A percentile compares a stretch with the other conserved stretches of the same genome.
phyloP scores from a whole-genome alignment of 2,888 invertebrate species.

The Limnephilus marmoratus region DNA sequence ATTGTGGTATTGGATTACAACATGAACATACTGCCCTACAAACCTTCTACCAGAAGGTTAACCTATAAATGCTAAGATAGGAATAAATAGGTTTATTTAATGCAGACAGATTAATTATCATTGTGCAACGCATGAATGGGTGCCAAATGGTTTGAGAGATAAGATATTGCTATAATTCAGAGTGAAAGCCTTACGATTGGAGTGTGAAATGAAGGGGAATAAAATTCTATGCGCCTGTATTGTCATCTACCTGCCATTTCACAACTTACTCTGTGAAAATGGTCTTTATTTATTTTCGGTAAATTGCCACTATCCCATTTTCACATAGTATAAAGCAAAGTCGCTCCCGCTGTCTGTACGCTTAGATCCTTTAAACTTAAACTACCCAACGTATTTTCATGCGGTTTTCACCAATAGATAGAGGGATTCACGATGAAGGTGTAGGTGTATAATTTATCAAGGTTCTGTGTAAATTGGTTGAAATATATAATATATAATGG shows the following conservation, averaged over 20 bases:
- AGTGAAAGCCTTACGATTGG: background rate
- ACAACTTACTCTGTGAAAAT: no score
- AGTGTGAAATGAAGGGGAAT: background rate
- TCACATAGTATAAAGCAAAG: no score
- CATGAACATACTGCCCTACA: background rate
- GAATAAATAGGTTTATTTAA: background rate
- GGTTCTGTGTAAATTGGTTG: no score
- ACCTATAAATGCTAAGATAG: background rate
- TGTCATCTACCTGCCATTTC: background rate
- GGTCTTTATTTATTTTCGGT: no score
- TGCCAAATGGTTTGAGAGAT: conserved; percentile 1
- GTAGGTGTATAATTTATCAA: no score
- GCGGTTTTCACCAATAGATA: no score
- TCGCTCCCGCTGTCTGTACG: no score
- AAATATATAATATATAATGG: no score
- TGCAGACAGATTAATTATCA: background rate
- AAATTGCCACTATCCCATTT: no score
- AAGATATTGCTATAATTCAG: background rate
- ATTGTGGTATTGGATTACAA: background rate
- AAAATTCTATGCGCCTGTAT: background rate
- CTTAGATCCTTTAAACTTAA: no score
- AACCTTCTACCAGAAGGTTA: background rate
- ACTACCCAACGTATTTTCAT: no score
- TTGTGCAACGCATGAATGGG: background rate
- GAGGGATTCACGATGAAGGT: no score